These are phyloP conservation scores for Nyctereutes procyonoides DNA, from an alignment of 2,113 vertebrate genomes.

Conservation along the genomic window DNA sequence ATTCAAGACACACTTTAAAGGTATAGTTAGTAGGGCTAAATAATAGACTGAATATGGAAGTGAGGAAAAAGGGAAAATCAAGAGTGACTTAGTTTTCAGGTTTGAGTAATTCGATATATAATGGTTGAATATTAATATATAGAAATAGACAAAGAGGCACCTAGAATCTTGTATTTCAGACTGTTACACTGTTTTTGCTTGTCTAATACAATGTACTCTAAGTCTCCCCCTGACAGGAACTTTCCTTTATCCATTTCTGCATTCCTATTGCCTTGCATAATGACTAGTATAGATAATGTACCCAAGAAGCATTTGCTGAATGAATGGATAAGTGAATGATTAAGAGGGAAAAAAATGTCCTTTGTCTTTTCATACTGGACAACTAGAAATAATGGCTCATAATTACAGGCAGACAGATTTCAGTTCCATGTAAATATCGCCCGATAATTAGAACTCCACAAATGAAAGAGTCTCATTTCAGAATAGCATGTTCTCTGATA, in stretches of 20 bases:
- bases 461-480: slow-evolving; percentile 17
- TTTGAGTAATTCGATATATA: background rate
- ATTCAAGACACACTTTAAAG: background rate
- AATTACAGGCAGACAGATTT: slow-evolving; percentile 54
- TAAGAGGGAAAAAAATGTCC: background rate
- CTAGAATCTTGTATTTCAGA: background rate
- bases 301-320: background rate
- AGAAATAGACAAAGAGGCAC: background rate
- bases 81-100: background rate
- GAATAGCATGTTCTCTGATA: slow-evolving; percentile 60
- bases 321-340: slow-evolving; percentile 23
- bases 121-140: background rate
- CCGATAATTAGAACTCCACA: slow-evolving; percentile 57
- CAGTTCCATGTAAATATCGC: slow-evolving; percentile 67
- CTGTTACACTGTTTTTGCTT: background rate
- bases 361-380: slow-evolving; percentile 47
- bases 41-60: background rate
- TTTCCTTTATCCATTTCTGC: background rate
- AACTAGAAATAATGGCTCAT: slow-evolving; percentile 54
- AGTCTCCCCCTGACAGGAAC: background rate
- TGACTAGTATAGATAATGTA: background rate
- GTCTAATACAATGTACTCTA: background rate
- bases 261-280: background rate
- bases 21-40: background rate
- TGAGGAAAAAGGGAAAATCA: background rate